Evolutionary conservation across 1,140 invertebrate species (phyloP).

Genomic region (Hycleus phaleratus): DNA sequence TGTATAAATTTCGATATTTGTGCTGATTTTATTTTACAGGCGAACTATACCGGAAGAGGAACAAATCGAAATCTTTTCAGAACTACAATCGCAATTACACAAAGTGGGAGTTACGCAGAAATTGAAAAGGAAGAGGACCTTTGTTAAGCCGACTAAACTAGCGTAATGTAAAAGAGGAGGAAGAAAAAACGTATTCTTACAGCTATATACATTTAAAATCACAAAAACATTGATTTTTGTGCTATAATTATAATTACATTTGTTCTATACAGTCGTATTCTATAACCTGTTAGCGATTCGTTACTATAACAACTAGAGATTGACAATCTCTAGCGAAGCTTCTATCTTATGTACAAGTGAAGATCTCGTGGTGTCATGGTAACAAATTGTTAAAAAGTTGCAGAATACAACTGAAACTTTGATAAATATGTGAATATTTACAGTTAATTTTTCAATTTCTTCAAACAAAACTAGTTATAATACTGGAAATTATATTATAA

Average conservation of each 20-base stretch:
- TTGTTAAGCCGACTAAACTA: constrained; percentile 55
- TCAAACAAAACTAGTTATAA: background rate
- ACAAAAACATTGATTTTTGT: too few relatives aligned
- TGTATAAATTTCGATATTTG: background rate
- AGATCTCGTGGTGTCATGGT: too few relatives aligned
- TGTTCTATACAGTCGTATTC: too few relatives aligned
- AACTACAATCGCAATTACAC: constrained; percentile 69
- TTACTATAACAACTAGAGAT: too few relatives aligned
- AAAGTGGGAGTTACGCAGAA: constrained; percentile 59
- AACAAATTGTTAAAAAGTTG: too few relatives aligned
- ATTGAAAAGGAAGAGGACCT: constrained; percentile 57
- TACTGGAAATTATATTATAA: background rate
- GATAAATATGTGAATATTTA: constrained; percentile 1
- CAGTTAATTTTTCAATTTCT: background rate
- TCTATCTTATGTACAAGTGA: too few relatives aligned
- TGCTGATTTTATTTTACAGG: constrained; percentile 41
- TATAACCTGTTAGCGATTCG: too few relatives aligned
- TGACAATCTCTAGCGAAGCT: too few relatives aligned
- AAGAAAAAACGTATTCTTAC: too few relatives aligned
- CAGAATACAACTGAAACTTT: background rate
- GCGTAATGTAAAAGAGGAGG: constrained; percentile 36
- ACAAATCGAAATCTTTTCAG: constrained; percentile 74
- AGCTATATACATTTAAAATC: too few relatives aligned
- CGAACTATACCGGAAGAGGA: constrained; percentile 80
- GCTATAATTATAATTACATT: background rate